Evolutionary conservation across 2,797 vertebrate species (phyloP), one percentile per base, ranked within the genome.

Genomic region (Pteropus rufus): DNA sequence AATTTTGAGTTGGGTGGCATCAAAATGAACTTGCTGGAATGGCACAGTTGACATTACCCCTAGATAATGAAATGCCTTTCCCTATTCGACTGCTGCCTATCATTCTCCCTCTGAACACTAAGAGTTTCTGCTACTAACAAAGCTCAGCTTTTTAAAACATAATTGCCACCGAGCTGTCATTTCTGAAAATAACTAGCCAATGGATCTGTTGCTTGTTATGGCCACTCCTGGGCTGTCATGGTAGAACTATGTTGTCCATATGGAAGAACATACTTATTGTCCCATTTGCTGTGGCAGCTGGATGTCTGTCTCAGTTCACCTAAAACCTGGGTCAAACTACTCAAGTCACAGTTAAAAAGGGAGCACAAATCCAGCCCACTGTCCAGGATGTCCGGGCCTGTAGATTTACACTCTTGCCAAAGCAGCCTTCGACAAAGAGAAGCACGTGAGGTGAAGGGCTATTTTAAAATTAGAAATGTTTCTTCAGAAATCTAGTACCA

Each of bases 81-180:
- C 49, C 49, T 56, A 16, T 19, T n/a, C 34, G 11, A 23, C 2
- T 11, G 36, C 72, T 70, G 36, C 11, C 5, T 31, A 52, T 64
- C 36, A 39, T 6, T 41, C 11, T 54, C 31, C 54, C 67, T 82
- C 39, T 52, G 75, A 87, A 81, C 19, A 60, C 54, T 56, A 62
- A 89, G 86, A 85, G 90, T 60, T 85, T 44, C 93, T 82, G 77
- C 41, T 73, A 1, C 46, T 84, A 94, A 77, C 95, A 79, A 90
- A 93, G 90, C 91, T 67, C 64, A 56, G 26, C 29, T 64, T 96
- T 93, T 87, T 41, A 49, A 49, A 49, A 26, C 60, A 29, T 95
- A 79, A 97, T 83, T 94, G 84, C 62, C 62, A 65, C 14, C 31
- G 90, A 93, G 88, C 95, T 92, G 88, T 95, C 95, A 91, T 85